phyloP scores from a whole-genome alignment of 2,113 vertebrate species.

The Silurus meridionalis region DNA sequence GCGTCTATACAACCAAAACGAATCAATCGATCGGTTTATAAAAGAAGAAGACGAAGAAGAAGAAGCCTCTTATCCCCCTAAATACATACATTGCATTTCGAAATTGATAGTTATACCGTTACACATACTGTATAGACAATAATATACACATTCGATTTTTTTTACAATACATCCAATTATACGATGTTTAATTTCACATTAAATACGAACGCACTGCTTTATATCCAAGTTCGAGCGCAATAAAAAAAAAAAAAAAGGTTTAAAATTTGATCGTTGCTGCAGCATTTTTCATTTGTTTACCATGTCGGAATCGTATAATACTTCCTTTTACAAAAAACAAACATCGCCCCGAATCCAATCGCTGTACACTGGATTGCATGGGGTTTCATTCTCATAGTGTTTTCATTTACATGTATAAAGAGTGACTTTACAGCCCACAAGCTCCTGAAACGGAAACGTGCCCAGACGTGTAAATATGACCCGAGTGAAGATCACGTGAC shows the following conservation, averaged over 20 bases:
- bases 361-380: constrained; percentile 10
- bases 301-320: constrained; percentile 15
- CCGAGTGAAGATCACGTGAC: not conserved
- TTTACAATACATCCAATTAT: constrained; percentile 45
- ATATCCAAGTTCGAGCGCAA: constrained; percentile 2
- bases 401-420: not conserved
- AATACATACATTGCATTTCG: constrained; percentile 45
- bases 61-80: constrained; percentile 3
- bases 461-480: not conserved
- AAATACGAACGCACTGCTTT: constrained; percentile 41
- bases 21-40: constrained; percentile 21
- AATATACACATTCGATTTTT: constrained; percentile 48
- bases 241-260: not conserved
- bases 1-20: constrained; percentile 27
- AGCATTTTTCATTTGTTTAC: constrained; percentile 8
- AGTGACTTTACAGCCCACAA: not conserved
- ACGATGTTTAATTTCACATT: constrained; percentile 24
- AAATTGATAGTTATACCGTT: constrained; percentile 25
- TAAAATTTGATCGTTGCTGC: not conserved
- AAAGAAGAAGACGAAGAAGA: constrained; percentile 15
- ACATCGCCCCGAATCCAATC: not conserved
- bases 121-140: constrained; percentile 43
- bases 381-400: not conserved
- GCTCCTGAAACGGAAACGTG: not conserved
- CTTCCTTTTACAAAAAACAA: constrained; percentile 9